These are phyloP conservation scores for Drosophila ustulata DNA, from an alignment of 2,888 invertebrate genomes.

Conservation along the genomic window DNA sequence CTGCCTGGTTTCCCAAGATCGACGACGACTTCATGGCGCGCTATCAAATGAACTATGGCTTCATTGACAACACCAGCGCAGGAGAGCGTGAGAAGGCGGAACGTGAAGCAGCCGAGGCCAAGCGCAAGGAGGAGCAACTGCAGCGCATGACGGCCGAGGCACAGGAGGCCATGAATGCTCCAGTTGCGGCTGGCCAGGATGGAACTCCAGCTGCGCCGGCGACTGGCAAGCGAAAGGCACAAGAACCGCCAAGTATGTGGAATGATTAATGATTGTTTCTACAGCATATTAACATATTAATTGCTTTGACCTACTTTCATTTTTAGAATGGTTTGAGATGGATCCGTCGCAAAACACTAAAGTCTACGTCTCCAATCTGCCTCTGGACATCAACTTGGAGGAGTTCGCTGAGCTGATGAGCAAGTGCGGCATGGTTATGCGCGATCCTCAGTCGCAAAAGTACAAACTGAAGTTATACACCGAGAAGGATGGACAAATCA, in stretches of 20 bases:
- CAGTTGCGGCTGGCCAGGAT: not conserved
- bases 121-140: constrained; percentile 72
- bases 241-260: constrained; percentile 85
- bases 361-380: constrained; percentile 97
- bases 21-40: constrained; percentile 98
- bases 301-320: not conserved
- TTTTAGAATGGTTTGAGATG: constrained; percentile 95
- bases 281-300: too few relatives aligned
- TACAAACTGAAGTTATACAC: constrained; percentile 97
- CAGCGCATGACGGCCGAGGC: constrained; percentile 78
- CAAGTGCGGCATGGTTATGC: constrained; percentile 97
- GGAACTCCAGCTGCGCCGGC: constrained; percentile 19
- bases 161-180: constrained; percentile 66
- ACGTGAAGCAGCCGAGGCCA: constrained; percentile 61
- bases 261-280: fast-evolving
- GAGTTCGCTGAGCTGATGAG: constrained; percentile 96
- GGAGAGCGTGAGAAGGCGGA: constrained; percentile 66
- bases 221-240: constrained; percentile 85
- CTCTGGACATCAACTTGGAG: constrained; percentile 94
- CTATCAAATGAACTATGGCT: constrained; percentile 98
- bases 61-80: constrained; percentile 87
- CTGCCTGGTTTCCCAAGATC: constrained; percentile 98
- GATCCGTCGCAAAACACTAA: constrained; percentile 95
- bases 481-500: constrained; percentile 92
- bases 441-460: constrained; percentile 91